Conservation (phyloP, 2,797 vertebrate genomes). For the Smutsia gigantea region DNA sequence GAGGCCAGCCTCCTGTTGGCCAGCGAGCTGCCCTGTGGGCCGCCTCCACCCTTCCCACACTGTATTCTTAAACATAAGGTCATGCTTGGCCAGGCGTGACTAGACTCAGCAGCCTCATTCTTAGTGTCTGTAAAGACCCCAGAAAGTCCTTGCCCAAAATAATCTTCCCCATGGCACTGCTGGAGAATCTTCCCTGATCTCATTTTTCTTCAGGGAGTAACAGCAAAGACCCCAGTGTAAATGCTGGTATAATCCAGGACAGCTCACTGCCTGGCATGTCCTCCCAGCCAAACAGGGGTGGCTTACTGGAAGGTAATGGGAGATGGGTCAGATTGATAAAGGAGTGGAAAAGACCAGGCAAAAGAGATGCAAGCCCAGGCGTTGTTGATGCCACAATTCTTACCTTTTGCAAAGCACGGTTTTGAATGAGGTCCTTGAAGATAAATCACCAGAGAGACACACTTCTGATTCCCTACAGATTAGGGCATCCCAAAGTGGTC, state of each 20-base stretch:
- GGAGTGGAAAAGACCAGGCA: not conserved
- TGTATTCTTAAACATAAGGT: not conserved
- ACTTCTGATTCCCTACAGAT: not conserved
- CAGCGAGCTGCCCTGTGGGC: not conserved
- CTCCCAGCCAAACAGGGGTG: not conserved
- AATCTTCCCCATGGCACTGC: not conserved
- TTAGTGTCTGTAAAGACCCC: conserved; percentile 26
- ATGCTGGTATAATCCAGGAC: not conserved
- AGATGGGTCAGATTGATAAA: not conserved
- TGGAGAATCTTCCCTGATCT: not conserved
- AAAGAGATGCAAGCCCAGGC: not conserved
- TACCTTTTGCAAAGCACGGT: not conserved
- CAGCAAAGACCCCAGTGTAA: not conserved
- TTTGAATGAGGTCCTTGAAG: not conserved
- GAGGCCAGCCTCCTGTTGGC: not conserved
- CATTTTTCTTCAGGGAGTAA: conserved; percentile 49
- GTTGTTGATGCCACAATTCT: not conserved
- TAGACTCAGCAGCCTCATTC: not conserved
- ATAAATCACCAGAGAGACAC: not conserved
- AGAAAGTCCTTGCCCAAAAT: not conserved
- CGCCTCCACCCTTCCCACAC: fast-evolving
- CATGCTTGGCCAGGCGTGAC: not conserved
- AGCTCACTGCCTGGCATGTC: not conserved
- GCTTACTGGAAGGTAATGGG: not conserved
- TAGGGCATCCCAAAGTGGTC: fast-evolving